Evolutionary conservation across 2,888 invertebrate genomes (phyloP), one percentile per base, ranked within the genome.

Genomic region (Cheilosia impressa): DNA sequence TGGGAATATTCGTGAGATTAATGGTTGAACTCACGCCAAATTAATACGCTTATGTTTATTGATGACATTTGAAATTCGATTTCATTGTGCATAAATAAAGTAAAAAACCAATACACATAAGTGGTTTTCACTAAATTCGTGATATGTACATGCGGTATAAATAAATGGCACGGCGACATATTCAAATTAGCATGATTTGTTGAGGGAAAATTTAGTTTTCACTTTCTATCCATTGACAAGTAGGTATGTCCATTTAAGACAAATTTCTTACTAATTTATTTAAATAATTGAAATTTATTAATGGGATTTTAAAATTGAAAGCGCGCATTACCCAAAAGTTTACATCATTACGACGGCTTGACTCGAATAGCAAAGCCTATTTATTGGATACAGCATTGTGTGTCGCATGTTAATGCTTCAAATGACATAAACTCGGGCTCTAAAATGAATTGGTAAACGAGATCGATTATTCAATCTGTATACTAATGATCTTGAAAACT

Each of bases 171-270:
- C 38, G 34, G 34, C 10, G 34, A 38, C 15, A 1, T 22, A 15
- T 19, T 22, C 57, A 57, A 34, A 34, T 15, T n/a, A n/a, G 5
- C 27, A 9, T 24, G 43, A 41, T 27, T 43, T 63, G 43, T 47
- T 31, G 6, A 27, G 38, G 52, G 41, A 22, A 57, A 50, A 63
- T 50, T 15, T n/a, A 50, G 41, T 75, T 68, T 77, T 77, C 68
- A 77, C 76, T 77, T 76, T 76, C 75, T 57, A 41, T 41, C 19
- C 57, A 47, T 53, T 27, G 17, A 73, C 63, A 55, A 55, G 55
- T 53, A 22, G 22, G 22, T 22, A 31, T 13, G 19, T 9, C 7
- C 9, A 6, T 13, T 2, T 43, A 47, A 47, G 24, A 27, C 9
- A 10, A 31, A 31, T 17, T 43, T 57, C 19, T 55, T 68, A 55